These are phyloP conservation scores for Lutraria lutraria DNA, from an alignment of 2,888 invertebrate species.

Conservation along the genomic window DNA sequence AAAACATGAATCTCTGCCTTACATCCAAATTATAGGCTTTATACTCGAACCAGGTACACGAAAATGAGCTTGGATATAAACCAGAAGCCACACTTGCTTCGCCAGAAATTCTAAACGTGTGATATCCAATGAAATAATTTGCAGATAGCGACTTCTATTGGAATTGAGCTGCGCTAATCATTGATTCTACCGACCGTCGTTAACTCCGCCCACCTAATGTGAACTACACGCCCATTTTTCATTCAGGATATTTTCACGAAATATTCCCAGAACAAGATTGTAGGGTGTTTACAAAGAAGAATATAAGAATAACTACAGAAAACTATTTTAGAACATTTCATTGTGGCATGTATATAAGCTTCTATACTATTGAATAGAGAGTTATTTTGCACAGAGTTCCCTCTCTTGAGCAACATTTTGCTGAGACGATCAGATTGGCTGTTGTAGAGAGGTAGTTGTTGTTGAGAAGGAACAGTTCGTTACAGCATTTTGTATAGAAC, in stretches of 20 bases:
- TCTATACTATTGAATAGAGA: no score
- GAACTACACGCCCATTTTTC: conserved; percentile 29
- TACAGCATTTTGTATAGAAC: no score
- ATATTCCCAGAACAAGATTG: not conserved
- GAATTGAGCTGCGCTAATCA: conserved; percentile 48
- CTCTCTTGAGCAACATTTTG: no score
- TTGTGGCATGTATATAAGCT: not conserved
- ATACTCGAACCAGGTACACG: conserved; percentile 53
- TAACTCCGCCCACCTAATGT: conserved; percentile 36
- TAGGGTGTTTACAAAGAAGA: not conserved
- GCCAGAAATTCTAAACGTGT: conserved; percentile 54
- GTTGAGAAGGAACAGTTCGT: no score
- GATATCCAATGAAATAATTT: conserved; percentile 69
- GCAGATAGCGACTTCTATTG: conserved; percentile 38
- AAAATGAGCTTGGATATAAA: conserved; percentile 58
- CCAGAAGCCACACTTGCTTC: conserved; percentile 62
- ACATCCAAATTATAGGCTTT: conserved; percentile 70
- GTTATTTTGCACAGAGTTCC: no score
- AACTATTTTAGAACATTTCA: conserved; percentile 15
- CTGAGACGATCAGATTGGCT: no score
- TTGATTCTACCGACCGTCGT: not conserved
- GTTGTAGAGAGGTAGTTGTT: no score
- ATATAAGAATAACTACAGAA: not conserved
- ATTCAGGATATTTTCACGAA: conserved; percentile 9
- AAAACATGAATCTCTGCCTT: conserved; percentile 69